Evolutionary conservation across 2,113 vertebrate species (phyloP).

Genomic region (Microcebus murinus): DNA sequence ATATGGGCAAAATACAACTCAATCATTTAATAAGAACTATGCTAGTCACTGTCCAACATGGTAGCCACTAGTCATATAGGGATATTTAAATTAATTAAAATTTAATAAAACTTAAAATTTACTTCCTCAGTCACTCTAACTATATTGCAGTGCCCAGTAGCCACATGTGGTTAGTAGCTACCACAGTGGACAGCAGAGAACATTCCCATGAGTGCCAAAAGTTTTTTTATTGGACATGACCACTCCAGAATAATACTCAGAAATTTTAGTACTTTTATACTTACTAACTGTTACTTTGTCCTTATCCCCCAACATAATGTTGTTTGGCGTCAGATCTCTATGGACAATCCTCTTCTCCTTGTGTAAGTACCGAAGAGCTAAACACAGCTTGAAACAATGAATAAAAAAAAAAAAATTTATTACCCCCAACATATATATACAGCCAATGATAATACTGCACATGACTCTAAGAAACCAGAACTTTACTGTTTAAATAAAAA

Average conservation of each 20-base stretch:
- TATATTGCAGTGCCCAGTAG: background rate
- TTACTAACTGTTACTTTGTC: slow-evolving; percentile 94
- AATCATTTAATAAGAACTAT: background rate
- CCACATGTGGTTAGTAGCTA: background rate
- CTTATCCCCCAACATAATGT: slow-evolving; percentile 93
- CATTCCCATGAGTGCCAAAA: background rate
- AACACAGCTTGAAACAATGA: slow-evolving; percentile 88
- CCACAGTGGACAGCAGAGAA: background rate
- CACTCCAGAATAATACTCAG: background rate
- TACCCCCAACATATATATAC: rapidly evolving
- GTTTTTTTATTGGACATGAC: background rate
- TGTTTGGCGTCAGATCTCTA: slow-evolving; percentile 91
- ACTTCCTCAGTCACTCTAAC: background rate
- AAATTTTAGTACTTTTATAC: slow-evolving; percentile 65
- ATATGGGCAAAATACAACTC: background rate
- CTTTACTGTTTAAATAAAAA: background rate
- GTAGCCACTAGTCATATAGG: background rate
- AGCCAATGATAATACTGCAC: background rate
- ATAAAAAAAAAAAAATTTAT: slow-evolving; percentile 35
- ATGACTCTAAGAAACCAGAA: background rate
- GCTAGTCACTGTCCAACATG: too few species aligned
- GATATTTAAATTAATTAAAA: background rate
- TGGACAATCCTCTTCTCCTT: slow-evolving; percentile 95
- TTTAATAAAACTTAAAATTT: background rate
- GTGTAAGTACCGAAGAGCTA: slow-evolving; percentile 93